Base-by-base conservation (phyloP, 1,140 invertebrate species). In the Sitophilus oryzae region DNA sequence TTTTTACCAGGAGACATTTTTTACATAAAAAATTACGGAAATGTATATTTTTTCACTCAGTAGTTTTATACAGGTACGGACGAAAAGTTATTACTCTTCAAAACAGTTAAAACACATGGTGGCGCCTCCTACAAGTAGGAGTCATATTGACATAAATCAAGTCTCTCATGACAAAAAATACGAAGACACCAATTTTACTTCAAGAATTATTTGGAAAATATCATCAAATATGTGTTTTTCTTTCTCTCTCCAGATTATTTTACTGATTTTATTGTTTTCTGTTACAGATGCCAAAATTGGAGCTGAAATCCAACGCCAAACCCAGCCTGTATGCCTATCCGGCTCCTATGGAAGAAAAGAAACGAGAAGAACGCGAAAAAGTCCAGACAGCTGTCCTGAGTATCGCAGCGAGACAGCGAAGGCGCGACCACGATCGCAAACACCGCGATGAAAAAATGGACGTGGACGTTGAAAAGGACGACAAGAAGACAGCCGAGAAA, bases 261-360 rank as follows among this genome's bases (percentile, higher is more conserved):
- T 40, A n/a, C n/a, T n/a, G n/a, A n/a, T 45, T 23, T 21, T 42
- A 16, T 35, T 15, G 42, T 50, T 49, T 44, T 34, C 23, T 46
- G 16, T 72, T 71, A 1, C 63, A 84, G 77, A 98, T 98, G 94
- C 96, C 96, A 1, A 94, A 95, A 70, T 73, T 97, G 53, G 91
- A 96, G 66, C 82, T 95, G 41, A 86, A 85, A 59, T 98, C 94
- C 0, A 93, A 92, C 71, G 91, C 93, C 0, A 91, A 92, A 65
- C 94, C 96, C 14, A 96, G 93, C 1, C 77, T 89, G 3, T 99
- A 94, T 72, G 96, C 93, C 0, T 99, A 99, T 73, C 96, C 96
- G 5, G 89, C 96, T 15, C 85, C 94, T 0, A 74, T 99, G 16
- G 96, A 99, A 77, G 95, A 98, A 68, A 98, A 98, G 75, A 98